Base-by-base conservation (phyloP, 2,797 vertebrate genomes). In the Eulemur albifrons region DNA sequence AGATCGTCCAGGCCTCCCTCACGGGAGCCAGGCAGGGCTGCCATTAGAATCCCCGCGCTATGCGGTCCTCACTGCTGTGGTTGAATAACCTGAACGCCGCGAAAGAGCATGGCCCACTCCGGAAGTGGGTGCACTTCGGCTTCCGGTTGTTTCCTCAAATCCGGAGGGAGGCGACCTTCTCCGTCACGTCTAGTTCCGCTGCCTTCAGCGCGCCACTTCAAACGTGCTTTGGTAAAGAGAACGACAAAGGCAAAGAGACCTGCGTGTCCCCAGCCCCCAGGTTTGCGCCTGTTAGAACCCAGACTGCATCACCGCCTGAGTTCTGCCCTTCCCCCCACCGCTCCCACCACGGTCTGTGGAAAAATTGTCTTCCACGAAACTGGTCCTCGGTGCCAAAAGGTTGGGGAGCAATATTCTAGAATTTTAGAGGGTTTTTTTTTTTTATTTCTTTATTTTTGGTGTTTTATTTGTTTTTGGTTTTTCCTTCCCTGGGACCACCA, bases 81-180 rank as follows among this genome's bases (percentile, higher is more conserved):
- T 21, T 38, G 9, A 40, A 35, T 32, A 14, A 10, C 40, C 17
- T 7, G 30, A 65, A 25, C 9, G 25, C 43, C 30, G 3, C 0
- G 1, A 5, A 65, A 18, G 43, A 30, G 1, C 7, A 0, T 3
- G 5, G 5, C 45, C 63, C 8, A 14, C 63, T 3, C 0, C 0
- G 0, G 21, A 43, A 57, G 4, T 4, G 9, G 12, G 8, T n/a
- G 11, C 45, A 0, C 3, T 7, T 5, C 8, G 17, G 75, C 27
- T 84, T 95, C 48, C 7, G 1, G 17, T 38, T n/a, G 25, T 61
- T 38, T 61, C 30, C 45, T 43, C 48, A 40, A 45, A 65, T n/a
- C 27, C 1, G 0, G 21, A 0, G 14, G 40, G 30, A 32, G 52
- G 35, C 4, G 4, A 14, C 30, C 7, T 0, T 0, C 5, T 43